Percentiles rank a stretch among this genome's conserved stretches.
Conservation (phyloP, 1,140 invertebrate genomes). For the Aphelenchoides besseyi region DNA sequence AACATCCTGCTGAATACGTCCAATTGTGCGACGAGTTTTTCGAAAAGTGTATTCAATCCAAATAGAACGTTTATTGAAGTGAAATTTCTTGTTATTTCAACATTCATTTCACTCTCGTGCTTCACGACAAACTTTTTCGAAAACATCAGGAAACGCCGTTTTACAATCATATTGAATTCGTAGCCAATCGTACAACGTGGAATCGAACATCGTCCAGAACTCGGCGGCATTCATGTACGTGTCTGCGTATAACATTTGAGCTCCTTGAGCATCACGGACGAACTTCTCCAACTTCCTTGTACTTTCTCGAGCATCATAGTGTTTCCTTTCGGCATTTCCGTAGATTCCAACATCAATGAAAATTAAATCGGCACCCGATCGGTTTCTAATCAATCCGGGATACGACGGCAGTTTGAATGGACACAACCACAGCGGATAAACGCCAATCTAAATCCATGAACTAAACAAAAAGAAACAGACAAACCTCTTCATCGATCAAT, state of each 20-base stretch:
- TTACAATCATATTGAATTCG: conserved; percentile 69
- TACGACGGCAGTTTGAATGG: conserved; percentile 72
- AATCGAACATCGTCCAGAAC: conserved; percentile 80
- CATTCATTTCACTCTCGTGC: conserved; percentile 64
- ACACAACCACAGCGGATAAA: conserved; percentile 81
- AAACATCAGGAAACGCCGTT: conserved; percentile 77
- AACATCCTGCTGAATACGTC: background rate
- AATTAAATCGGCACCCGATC: conserved; percentile 64
- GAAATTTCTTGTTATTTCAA: background rate
- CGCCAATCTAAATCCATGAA: conserved; percentile 27
- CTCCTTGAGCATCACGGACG: conserved; percentile 72
- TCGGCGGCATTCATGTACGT: conserved; percentile 75
- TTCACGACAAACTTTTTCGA: conserved; percentile 74
- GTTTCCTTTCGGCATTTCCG: conserved; percentile 65
- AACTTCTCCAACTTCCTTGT: conserved; percentile 73
- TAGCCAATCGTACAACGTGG: conserved; percentile 73
- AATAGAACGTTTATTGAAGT: background rate
- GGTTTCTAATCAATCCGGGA: conserved; percentile 71
- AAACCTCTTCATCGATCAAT: conserved; percentile 72
- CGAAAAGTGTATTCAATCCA: background rate
- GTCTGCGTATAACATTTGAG: conserved; percentile 82
- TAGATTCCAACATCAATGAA: conserved; percentile 78
- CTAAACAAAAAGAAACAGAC: conserved; percentile 6
- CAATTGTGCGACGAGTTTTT: background rate
- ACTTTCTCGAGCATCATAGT: conserved; percentile 70